Conservation (phyloP, 2,888 invertebrate species). For the Odontocolon sp. region DNA sequence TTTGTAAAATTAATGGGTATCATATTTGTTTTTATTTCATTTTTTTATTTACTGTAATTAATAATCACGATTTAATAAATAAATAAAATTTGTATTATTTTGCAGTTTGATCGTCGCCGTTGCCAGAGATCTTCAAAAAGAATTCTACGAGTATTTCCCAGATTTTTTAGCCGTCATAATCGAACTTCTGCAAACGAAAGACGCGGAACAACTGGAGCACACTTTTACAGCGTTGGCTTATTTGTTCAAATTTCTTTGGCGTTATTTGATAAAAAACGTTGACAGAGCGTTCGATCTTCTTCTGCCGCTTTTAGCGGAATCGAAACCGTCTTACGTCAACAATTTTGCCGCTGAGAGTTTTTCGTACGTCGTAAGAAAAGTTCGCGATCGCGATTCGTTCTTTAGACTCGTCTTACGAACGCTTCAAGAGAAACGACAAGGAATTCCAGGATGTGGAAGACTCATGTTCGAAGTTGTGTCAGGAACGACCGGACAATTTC, state of each 20-base stretch:
- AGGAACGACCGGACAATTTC: conserved; percentile 92
- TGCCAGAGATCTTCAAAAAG: conserved; percentile 92
- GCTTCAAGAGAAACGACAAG: conserved; percentile 86
- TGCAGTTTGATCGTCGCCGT: conserved; percentile 90
- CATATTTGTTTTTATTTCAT: no score
- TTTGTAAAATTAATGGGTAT: no score
- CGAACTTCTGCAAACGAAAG: conserved; percentile 87
- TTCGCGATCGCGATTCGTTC: conserved; percentile 89
- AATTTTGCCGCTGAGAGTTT: conserved; percentile 98
- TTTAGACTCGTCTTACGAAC: conserved; percentile 86
- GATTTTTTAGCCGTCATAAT: conserved; percentile 89
- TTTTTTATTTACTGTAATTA: neutral
- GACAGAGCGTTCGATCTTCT: conserved; percentile 87
- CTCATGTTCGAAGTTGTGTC: conserved; percentile 94
- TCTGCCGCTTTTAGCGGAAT: conserved; percentile 88
- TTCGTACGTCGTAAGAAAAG: conserved; percentile 95
- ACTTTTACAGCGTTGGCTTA: conserved; percentile 93
- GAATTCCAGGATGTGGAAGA: conserved; percentile 90
- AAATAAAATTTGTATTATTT: conserved; percentile 61
- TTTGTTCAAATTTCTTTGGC: conserved; percentile 94
- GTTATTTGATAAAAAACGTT: conserved; percentile 91
- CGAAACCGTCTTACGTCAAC: conserved; percentile 91
- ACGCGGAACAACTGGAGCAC: conserved; percentile 93
- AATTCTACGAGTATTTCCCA: conserved; percentile 94
- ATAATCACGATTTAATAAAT: neutral